Evolutionary conservation across 2,888 invertebrate genomes (phyloP).

Genomic region (Saturnia pavonia): DNA sequence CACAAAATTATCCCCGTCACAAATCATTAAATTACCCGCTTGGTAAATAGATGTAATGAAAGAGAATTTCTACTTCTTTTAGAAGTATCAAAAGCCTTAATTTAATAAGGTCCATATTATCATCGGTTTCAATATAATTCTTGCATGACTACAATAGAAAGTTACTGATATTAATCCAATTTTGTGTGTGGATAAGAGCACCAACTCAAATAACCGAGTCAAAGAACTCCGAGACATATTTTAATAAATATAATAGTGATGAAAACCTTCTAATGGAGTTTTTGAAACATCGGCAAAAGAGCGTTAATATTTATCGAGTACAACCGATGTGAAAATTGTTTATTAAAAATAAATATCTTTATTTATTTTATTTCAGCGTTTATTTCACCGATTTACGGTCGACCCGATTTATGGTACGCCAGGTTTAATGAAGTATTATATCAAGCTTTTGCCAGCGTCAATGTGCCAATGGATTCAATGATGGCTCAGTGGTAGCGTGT

Average conservation of each 20-base stretch:
- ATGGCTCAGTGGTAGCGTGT: too few species aligned
- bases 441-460: too few species aligned
- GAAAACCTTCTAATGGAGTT: background rate
- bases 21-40: too few species aligned
- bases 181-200: conserved; percentile 4
- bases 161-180: background rate
- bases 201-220: background rate
- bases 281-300: background rate
- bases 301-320: conserved; percentile 3
- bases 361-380: background rate
- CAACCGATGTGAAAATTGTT: background rate
- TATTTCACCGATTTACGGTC: too few species aligned
- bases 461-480: background rate
- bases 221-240: background rate
- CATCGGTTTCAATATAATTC: background rate
- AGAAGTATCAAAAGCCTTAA: background rate
- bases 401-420: too few species aligned
- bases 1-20: too few species aligned
- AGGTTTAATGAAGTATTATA: too few species aligned
- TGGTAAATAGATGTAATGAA: background rate
- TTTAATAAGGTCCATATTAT: background rate
- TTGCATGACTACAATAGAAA: background rate
- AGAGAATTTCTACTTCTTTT: too few species aligned
- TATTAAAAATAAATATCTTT: too few species aligned
- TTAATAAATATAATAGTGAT: conserved; percentile 8